Evolutionary conservation across 2,888 invertebrate species (phyloP), one percentile per base, ranked within the genome.

Genomic region (Synergus gifuensis): DNA sequence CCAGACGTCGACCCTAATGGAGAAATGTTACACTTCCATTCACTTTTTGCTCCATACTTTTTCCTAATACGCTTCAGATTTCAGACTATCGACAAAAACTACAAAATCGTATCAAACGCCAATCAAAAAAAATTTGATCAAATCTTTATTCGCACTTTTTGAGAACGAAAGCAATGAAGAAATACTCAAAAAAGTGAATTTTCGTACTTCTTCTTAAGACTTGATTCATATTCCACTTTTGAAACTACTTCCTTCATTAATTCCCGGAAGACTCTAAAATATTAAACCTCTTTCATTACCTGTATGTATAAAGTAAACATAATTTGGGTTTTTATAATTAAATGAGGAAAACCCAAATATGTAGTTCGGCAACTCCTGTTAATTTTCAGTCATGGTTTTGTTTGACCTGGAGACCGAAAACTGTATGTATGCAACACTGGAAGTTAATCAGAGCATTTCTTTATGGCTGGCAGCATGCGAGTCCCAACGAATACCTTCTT

Each of bases 371-470:
- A 54, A n/a, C n/a, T 54, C n/a, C 54, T 54, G 54, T 54, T 54
- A 8, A 54, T 54, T 54, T 8, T 54, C n/a, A 54, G 7, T 1
- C 8, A 54, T 16, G 8, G 2, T 63, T 40, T 36, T 78, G 73
- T 60, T 77, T 77, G 77, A 77, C 76, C 66, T 42, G 82, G 76
- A 80, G 83, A 83, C 78, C 83, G 79, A 54, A 54, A 54, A 54
- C 54, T 54, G 7, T 54, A 54, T 54, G 54, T n/a, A 54, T 54
- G 12, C 2, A 54, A n/a, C 54, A 54, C 16, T 7, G 84, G 81
- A 85, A 87, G 85, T 86, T 88, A 88, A 88, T 86, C 86, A 86
- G 85, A 85, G 84, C 85, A 83, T 86, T 87, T 86, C 86, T 87
- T 87, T 84, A 83, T 85, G 85, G 83, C 82, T 78, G 81, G 78